Conservation (phyloP, 2,797 vertebrate genomes). For the Phrynocephalus vlangalii region DNA sequence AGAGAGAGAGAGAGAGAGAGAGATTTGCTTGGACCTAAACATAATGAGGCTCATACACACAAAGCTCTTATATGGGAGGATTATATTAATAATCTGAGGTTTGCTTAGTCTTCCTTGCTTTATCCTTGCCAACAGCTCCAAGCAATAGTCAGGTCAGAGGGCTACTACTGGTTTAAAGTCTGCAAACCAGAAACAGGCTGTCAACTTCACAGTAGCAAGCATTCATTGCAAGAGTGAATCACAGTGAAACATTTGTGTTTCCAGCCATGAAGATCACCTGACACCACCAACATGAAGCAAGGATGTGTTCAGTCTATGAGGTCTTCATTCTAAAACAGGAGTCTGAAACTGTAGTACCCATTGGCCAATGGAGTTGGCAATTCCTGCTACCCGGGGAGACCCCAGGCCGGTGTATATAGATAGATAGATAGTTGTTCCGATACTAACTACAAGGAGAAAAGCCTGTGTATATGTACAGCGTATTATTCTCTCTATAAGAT, state of each 20-base stretch:
- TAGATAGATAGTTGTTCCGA: too few relatives aligned
- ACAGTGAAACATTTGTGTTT: not conserved
- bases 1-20: too few relatives aligned
- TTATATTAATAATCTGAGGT: not conserved
- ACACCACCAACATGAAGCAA: not conserved
- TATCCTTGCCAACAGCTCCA: not conserved
- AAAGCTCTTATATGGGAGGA: not conserved
- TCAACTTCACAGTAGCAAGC: too few relatives aligned
- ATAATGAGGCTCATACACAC: not conserved
- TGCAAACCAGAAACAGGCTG: not conserved
- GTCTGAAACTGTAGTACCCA: not conserved
- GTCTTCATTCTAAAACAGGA: not conserved
- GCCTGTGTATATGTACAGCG: too few relatives aligned
- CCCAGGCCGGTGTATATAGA: too few relatives aligned
- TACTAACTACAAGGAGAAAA: too few relatives aligned
- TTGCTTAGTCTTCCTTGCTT: not conserved
- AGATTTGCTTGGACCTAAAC: not conserved
- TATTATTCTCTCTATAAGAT: too few relatives aligned
- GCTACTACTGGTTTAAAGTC: not conserved
- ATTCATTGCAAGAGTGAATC: too few relatives aligned
- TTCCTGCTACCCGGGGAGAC: too few relatives aligned
- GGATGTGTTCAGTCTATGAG: not conserved
- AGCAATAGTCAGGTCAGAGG: not conserved
- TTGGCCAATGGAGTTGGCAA: not conserved
- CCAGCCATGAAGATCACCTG: not conserved